A percentile compares a stretch with the other conserved stretches of the same genome.
phyloP scores from a whole-genome alignment of 2,888 invertebrate genomes.

The Ormia ochracea region DNA sequence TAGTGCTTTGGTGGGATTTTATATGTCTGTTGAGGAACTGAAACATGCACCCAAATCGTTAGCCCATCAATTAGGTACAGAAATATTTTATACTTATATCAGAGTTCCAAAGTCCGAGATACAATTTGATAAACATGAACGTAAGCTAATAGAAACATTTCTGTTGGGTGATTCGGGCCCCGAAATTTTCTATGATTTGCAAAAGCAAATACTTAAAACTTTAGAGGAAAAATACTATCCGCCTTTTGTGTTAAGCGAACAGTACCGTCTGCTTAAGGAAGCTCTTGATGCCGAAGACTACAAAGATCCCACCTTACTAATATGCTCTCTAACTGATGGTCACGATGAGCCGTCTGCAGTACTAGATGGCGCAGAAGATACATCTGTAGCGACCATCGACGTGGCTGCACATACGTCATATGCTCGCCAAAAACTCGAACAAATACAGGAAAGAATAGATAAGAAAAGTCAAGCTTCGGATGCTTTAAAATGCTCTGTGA shows the following conservation, averaged over 20 bases:
- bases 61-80: slow-evolving; percentile 92
- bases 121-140: slow-evolving; percentile 86
- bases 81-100: slow-evolving; percentile 93
- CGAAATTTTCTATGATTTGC: slow-evolving; percentile 91
- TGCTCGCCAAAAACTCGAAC: slow-evolving; percentile 87
- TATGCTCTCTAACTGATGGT: slow-evolving; percentile 68
- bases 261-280: slow-evolving; percentile 82
- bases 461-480: slow-evolving; percentile 90
- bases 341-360: slow-evolving; percentile 68
- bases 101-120: slow-evolving; percentile 88
- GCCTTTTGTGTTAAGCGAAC: slow-evolving; percentile 90
- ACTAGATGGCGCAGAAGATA: slow-evolving; percentile 66
- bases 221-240: slow-evolving; percentile 93
- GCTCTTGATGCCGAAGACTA: slow-evolving; percentile 75
- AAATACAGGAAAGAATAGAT: slow-evolving; percentile 88
- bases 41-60: slow-evolving; percentile 85
- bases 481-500: slow-evolving; percentile 87
- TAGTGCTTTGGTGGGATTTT: slow-evolving; percentile 90
- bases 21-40: slow-evolving; percentile 90
- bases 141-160: slow-evolving; percentile 92
- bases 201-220: slow-evolving; percentile 86
- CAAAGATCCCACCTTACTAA: slow-evolving; percentile 75
- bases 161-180: slow-evolving; percentile 91
- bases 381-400: slow-evolving; percentile 77
- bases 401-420: slow-evolving; percentile 90